Conservation (phyloP, 2,888 invertebrate species). For the Callyntrura sp. region DNA sequence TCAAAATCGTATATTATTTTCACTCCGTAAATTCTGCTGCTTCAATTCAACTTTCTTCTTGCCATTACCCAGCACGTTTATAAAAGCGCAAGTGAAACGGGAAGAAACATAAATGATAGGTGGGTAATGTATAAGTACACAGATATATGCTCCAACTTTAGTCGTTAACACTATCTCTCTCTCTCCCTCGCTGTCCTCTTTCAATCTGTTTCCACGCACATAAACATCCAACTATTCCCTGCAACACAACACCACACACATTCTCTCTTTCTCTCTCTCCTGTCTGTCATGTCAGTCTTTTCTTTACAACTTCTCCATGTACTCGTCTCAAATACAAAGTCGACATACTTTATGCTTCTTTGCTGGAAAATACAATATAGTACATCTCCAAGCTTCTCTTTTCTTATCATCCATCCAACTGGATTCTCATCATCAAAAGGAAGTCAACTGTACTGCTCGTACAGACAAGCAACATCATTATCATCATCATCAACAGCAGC, state of each 20-base stretch:
- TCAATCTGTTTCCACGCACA: too few species aligned
- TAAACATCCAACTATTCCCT: too few species aligned
- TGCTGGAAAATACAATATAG: slow-evolving; percentile 5
- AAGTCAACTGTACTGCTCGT: slow-evolving; percentile 4
- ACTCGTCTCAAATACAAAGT: slow-evolving; percentile 41
- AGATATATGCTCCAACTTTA: neutral
- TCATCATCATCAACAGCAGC: neutral
- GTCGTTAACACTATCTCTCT: neutral
- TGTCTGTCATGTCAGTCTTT: slow-evolving; percentile 45
- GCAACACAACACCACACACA: too few species aligned
- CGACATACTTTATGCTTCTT: slow-evolving; percentile 30
- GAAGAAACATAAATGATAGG: too few species aligned
- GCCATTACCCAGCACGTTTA: too few species aligned
- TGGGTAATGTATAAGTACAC: too few species aligned
- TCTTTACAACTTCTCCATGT: slow-evolving; percentile 56
- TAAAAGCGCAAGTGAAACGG: too few species aligned
- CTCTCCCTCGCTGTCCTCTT: neutral
- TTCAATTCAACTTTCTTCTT: too few species aligned
- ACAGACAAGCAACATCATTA: neutral
- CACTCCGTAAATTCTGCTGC: neutral
- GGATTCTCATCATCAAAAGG: slow-evolving; percentile 36
- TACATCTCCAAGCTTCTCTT: neutral
- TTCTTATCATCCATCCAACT: slow-evolving; percentile 18
- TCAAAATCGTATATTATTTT: slow-evolving; percentile 14
- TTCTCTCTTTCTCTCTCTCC: neutral